Evolutionary conservation across 1,140 invertebrate species (phyloP), one percentile per base, ranked within the genome.

Genomic region (Drosophila sucinea): DNA sequence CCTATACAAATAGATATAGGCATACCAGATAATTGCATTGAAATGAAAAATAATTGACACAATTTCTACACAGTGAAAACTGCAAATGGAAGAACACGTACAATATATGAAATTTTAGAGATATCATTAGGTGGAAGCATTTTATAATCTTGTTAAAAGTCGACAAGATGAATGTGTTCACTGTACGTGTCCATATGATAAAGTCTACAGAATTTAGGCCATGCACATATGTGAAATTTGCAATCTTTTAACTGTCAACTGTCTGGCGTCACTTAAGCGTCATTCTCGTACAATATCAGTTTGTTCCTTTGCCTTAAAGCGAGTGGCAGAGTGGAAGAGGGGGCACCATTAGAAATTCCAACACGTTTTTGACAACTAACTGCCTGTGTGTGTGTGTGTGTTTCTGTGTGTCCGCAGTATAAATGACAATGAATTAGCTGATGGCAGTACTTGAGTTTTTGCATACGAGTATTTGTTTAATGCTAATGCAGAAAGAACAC

Each of bases 21-120:
- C 27, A 60, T 60, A 17, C 7, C 25, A 51, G 7, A 51, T 51
- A 51, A 51, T 51, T 51, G 44, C 44, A 51, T 51, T 67, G 64
- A 72, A 68, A 68, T 65, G 23, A 67, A 33, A 75, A 75, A 75
- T 75, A 75, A 75, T 75, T 75, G 73, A 75, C 73, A 61, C 72
- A 23, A 61, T 56, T 75, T 61, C 32, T 40, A 64, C 25, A 65
- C 11, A 35, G 27, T 33, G 35, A 23, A 8, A 35, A 35, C 7
- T 17, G 17, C 17, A 17, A 17, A 17, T 17, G 17, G 17, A 17
- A 17, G 17, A 17, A 17, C 17, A 17, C 17, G 17, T 17, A 17
- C 17, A 17, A 17, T 38, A 0, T 38, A 10, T 10, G 10, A 38
- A 11, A 38, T 38, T 38, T 17, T 17, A 38, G 35, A 38, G 35